These are phyloP conservation scores for Aphis gossypii DNA, from an alignment of 1,140 invertebrate species.

Conservation along the genomic window DNA sequence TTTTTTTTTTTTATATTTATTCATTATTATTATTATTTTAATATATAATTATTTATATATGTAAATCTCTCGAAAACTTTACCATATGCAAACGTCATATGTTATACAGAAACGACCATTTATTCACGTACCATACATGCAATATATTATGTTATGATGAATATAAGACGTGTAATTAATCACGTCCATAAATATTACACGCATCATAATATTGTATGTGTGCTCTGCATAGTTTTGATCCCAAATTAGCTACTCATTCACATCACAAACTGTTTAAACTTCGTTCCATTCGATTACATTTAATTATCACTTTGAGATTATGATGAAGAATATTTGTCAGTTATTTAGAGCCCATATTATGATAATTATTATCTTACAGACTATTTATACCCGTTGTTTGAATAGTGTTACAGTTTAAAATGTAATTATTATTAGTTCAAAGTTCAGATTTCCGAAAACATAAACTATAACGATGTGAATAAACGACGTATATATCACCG, in stretches of 20 bases:
- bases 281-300: conserved; percentile 4
- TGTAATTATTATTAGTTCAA: not conserved
- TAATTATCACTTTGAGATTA: conserved; percentile 11
- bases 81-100: too few relatives aligned
- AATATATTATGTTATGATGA: not conserved
- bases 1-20: too few relatives aligned
- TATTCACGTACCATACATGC: not conserved
- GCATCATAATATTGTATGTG: not conserved
- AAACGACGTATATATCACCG: not conserved
- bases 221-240: not conserved
- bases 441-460: not conserved
- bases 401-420: not conserved
- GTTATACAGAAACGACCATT: not conserved
- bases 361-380: not conserved
- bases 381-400: not conserved
- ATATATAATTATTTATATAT: not conserved
- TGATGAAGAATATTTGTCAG: not conserved
- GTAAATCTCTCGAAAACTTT: not conserved
- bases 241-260: not conserved
- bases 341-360: not conserved
- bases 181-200: not conserved
- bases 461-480: not conserved
- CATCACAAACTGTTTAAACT: not conserved
- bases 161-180: conserved; percentile 8
- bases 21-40: too few relatives aligned